phyloP scores from a whole-genome alignment of 2,797 vertebrate genomes.

The Paramormyrops hopkinsi region DNA sequence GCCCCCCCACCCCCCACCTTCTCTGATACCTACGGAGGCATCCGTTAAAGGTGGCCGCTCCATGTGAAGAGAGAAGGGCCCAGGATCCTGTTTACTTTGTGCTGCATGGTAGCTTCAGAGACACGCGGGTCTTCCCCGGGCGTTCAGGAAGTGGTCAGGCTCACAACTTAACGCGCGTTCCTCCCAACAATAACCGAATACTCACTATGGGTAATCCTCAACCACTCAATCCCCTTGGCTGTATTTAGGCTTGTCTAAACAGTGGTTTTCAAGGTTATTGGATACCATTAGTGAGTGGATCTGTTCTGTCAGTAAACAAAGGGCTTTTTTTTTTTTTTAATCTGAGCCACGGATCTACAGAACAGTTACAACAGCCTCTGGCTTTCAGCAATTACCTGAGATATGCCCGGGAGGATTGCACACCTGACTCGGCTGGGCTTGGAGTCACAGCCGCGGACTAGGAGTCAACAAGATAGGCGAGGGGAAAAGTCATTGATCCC shows the following conservation, averaged over 20 bases:
- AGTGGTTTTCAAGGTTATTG: constrained; percentile 48
- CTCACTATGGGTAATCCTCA: constrained; percentile 39
- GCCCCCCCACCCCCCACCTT: background rate
- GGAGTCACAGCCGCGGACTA: constrained; percentile 26
- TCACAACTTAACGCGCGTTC: constrained; percentile 34
- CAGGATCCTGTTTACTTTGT: constrained; percentile 44
- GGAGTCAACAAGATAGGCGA: constrained; percentile 28
- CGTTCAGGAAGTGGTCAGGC: constrained; percentile 34
- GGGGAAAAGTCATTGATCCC: constrained; percentile 26
- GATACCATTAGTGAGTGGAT: constrained; percentile 50
- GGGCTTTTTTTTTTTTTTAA: constrained; percentile 35
- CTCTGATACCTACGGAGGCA: constrained; percentile 23
- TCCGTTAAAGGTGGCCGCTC: background rate
- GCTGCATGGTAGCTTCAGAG: constrained; percentile 34
- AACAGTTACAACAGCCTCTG: constrained; percentile 47
- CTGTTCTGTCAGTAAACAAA: constrained; percentile 44
- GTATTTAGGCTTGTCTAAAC: constrained; percentile 50
- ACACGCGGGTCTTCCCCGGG: constrained; percentile 14
- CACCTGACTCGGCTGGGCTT: constrained; percentile 39
- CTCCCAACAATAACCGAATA: constrained; percentile 37
- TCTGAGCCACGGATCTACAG: constrained; percentile 46
- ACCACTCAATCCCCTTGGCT: constrained; percentile 41
- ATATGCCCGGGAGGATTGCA: constrained; percentile 34
- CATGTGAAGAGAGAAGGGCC: constrained; percentile 23
- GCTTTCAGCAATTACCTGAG: constrained; percentile 46